Conservation (phyloP, 2,888 invertebrate genomes). For the Elegia similella region DNA sequence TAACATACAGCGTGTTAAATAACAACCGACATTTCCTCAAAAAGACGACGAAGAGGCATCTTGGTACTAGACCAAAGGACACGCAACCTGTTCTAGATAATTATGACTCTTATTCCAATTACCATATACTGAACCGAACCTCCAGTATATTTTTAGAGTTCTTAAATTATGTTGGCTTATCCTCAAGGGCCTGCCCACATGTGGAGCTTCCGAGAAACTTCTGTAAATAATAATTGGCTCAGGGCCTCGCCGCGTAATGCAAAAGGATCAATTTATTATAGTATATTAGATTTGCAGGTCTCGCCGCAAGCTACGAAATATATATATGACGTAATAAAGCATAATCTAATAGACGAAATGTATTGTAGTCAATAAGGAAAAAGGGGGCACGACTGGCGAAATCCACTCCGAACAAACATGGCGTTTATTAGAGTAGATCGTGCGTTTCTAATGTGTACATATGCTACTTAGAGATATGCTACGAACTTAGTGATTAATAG, state of each 20-base stretch:
- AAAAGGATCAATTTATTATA: conserved; percentile 16
- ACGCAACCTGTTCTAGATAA: neutral
- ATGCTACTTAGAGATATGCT: too few species aligned
- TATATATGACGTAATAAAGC: conserved; percentile 27
- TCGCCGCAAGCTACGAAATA: conserved; percentile 13
- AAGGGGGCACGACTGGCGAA: conserved; percentile 19
- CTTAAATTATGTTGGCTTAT: neutral
- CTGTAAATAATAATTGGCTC: conserved; percentile 7
- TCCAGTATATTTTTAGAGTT: neutral
- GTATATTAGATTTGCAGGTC: conserved; percentile 18
- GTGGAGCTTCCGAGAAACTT: conserved; percentile 6
- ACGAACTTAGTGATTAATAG: too few species aligned
- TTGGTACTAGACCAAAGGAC: too few species aligned
- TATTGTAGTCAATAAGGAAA: conserved; percentile 36
- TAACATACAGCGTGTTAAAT: too few species aligned
- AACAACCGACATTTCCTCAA: too few species aligned
- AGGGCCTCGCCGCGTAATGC: neutral
- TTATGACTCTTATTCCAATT: neutral
- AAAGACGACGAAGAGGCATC: too few species aligned
- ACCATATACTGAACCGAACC: neutral
- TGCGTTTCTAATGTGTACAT: neutral
- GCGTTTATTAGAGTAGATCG: neutral
- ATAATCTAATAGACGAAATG: conserved; percentile 35
- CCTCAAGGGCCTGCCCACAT: neutral
- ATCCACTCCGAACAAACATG: conserved; percentile 8